These are phyloP conservation scores for Alethe castanea DNA, from an alignment of 2,113 vertebrate genomes.

Conservation along the genomic window DNA sequence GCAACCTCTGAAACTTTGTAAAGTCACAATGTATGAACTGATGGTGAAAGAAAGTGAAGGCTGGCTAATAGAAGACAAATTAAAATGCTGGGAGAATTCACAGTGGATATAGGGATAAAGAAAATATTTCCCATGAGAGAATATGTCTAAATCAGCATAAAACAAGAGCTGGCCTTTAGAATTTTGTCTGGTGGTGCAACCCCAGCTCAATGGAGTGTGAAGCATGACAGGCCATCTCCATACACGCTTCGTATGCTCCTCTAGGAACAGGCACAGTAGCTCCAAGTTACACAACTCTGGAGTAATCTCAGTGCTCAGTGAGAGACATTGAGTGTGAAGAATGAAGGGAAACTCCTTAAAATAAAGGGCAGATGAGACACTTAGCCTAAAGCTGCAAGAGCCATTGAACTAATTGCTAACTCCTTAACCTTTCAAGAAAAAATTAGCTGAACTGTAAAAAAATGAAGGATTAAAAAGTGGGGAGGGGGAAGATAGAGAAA, in stretches of 20 bases:
- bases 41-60: background rate
- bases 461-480: constrained; percentile 7
- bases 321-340: background rate
- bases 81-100: background rate
- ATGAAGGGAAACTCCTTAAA: constrained; percentile 13
- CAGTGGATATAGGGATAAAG: background rate
- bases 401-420: constrained; percentile 51
- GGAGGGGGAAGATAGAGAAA: background rate
- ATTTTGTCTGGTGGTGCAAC: background rate
- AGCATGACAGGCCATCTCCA: background rate
- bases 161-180: background rate
- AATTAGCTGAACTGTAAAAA: constrained; percentile 43
- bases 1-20: background rate
- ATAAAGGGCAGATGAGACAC: constrained; percentile 45
- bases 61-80: background rate
- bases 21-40: background rate
- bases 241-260: accelerated
- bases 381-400: constrained; percentile 15
- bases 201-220: background rate
- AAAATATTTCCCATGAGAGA: background rate
- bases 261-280: background rate
- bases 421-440: constrained; percentile 64
- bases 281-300: background rate
- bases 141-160: background rate
- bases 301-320: background rate